phyloP scores from a whole-genome alignment of 1,140 invertebrate species.

The Zaprionus gabonicus region DNA sequence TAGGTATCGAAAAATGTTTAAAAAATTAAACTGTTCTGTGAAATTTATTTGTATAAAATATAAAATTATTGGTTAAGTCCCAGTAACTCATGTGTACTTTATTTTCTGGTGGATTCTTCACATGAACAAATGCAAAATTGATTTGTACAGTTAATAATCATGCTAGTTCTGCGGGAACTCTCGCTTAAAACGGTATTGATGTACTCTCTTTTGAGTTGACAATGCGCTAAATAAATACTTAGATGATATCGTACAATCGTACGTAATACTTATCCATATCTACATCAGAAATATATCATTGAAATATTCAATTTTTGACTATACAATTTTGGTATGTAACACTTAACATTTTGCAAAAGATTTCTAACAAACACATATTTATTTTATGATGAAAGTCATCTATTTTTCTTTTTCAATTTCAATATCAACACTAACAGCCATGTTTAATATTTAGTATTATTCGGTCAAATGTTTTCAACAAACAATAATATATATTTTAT shows the following conservation, averaged over 20 bases:
- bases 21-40: background rate
- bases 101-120: background rate
- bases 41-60: background rate
- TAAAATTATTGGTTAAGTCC: background rate
- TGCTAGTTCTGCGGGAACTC: conserved; percentile 18
- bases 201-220: conserved; percentile 24
- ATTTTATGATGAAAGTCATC: background rate
- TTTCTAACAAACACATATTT: conserved; percentile 6
- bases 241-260: conserved; percentile 32
- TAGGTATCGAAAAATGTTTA: background rate
- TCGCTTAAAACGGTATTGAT: conserved; percentile 24
- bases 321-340: conserved; percentile 35
- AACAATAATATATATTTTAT: conserved; percentile 18
- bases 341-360: conserved; percentile 24
- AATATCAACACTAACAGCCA: conserved; percentile 40
- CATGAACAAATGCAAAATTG: background rate
- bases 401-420: conserved; percentile 1
- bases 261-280: conserved; percentile 23
- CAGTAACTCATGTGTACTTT: conserved; percentile 2
- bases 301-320: conserved; percentile 33
- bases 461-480: conserved; percentile 16
- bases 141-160: conserved; percentile 8
- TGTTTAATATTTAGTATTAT: conserved; percentile 13
- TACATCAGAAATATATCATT: conserved; percentile 30
- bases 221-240: conserved; percentile 25